Conservation (phyloP, 2,797 vertebrate species). For the Silurus lanzhouensis region DNA sequence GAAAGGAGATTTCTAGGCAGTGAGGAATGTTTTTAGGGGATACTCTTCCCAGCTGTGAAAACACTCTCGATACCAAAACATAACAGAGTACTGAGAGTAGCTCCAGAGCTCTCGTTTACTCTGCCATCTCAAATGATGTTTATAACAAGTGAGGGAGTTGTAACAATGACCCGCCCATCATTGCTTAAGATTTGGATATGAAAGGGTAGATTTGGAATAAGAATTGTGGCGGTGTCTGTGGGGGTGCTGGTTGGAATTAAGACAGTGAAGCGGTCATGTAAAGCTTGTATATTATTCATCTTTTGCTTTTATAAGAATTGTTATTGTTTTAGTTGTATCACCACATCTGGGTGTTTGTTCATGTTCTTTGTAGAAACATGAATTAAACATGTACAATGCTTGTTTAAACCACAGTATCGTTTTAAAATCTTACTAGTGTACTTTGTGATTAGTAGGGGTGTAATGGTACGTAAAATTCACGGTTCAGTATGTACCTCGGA, state of each 20-base stretch:
- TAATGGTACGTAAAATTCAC: too few relatives aligned
- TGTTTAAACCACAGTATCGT: neutral
- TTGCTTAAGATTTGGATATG: slow-evolving; percentile 19
- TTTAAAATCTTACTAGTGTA: neutral
- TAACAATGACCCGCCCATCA: slow-evolving; percentile 33
- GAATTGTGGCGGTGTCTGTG: slow-evolving; percentile 22
- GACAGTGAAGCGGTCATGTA: neutral
- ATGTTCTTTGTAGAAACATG: neutral
- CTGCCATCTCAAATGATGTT: slow-evolving; percentile 50
- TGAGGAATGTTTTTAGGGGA: slow-evolving; percentile 57
- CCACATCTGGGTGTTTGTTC: neutral
- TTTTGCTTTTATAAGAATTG: neutral
- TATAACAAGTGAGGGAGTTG: slow-evolving; percentile 33
- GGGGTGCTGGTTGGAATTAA: slow-evolving; percentile 13
- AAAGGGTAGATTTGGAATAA: slow-evolving; percentile 6
- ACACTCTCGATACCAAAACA: slow-evolving; percentile 59
- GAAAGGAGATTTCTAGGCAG: slow-evolving; percentile 45
- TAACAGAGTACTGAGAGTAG: slow-evolving; percentile 39
- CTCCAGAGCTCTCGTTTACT: slow-evolving; percentile 36
- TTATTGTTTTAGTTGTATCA: slow-evolving; percentile 25
- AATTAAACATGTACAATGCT: neutral
- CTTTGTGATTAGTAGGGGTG: neutral
- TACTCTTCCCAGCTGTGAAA: slow-evolving; percentile 71
- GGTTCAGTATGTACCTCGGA: too few relatives aligned
- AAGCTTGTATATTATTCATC: slow-evolving; percentile 5